Conservation (phyloP, 1,140 invertebrate genomes). For the Penaeus indicus region DNA sequence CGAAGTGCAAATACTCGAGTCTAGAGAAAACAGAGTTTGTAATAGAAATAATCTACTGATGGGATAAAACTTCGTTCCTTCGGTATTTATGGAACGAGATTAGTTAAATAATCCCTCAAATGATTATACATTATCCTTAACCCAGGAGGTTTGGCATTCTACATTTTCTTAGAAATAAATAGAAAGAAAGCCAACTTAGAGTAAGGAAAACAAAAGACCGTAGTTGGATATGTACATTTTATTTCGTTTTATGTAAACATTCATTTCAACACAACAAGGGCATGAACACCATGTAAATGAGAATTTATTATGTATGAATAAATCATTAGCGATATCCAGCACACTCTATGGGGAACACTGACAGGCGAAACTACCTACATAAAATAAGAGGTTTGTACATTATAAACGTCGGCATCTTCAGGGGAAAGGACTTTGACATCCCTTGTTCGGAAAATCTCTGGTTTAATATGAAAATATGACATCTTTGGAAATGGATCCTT, state of each 20-base stretch:
- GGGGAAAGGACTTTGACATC: neutral
- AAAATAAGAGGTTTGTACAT: conserved; percentile 35
- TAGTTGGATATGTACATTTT: conserved; percentile 55
- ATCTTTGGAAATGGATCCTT: no score
- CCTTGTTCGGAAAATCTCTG: no score
- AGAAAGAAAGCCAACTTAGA: neutral
- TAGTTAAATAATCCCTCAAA: no score
- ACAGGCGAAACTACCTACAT: conserved; percentile 10
- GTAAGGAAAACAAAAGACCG: neutral
- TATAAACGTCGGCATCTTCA: conserved; percentile 1
- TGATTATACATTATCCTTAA: no score
- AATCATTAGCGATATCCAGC: conserved; percentile 5
- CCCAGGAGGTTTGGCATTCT: no score
- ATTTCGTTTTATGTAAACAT: conserved; percentile 58
- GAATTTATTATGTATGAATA: conserved; percentile 7
- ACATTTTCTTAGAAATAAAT: neutral
- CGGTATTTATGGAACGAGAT: no score
- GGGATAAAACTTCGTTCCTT: no score
- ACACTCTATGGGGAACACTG: conserved; percentile 19
- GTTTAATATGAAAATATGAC: no score
- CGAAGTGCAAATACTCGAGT: no score
- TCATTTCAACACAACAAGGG: conserved; percentile 50
- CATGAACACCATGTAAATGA: conserved; percentile 39
- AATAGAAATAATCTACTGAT: no score
- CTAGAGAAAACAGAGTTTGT: no score